Evolutionary conservation across 2,797 vertebrate species (phyloP), one percentile per base, ranked within the genome.

Genomic region (Vireo griseus): DNA sequence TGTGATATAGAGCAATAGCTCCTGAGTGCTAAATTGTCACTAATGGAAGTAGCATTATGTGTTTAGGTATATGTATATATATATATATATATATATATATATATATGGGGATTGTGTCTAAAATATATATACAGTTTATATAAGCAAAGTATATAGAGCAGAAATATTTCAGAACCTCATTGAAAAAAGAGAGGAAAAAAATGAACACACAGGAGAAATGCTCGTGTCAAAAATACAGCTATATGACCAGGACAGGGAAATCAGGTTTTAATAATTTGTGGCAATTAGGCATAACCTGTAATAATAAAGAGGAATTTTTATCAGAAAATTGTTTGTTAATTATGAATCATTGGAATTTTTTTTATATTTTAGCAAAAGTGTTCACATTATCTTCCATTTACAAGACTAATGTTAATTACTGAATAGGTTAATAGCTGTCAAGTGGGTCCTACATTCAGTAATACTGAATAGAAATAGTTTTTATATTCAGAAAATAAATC

Each of bases 321-420:
- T 93, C 86, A 94, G 80, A 95, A 97, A 93, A 28, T 72, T 82
- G 8, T 90, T 59, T 93, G 31, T 94, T 97, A 96, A 96, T 96
- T 96, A 96, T 85, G 80, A 96, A 80, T 78, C 39, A 90, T 44
- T 65, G 35, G 91, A 94, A 83, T 20, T 87, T 95, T 93, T 94
- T 95, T 8, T 71, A 66, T 95, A 94, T 89, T 85, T 33, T 76
- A 94, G 68, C 50, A 96, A 95, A 97, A 95, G 35, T 63, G 96
- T 96, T 97, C 92, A 73, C 65, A 88, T 91, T 96, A 96, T 94
- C 92, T 97, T 92, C 59, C 58, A 85, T 71, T 97, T 96, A 52
- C 85, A 97, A 96, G 90, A 93, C 52, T 96, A 90, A 90, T 92
- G 62, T 57, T 96, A 97, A 96, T 96, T 97, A 95, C 61, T 74